A percentile compares a stretch with the other conserved stretches of the same genome.
phyloP scores from a whole-genome alignment of 2,797 vertebrate genomes.

The Tangara arthus region DNA sequence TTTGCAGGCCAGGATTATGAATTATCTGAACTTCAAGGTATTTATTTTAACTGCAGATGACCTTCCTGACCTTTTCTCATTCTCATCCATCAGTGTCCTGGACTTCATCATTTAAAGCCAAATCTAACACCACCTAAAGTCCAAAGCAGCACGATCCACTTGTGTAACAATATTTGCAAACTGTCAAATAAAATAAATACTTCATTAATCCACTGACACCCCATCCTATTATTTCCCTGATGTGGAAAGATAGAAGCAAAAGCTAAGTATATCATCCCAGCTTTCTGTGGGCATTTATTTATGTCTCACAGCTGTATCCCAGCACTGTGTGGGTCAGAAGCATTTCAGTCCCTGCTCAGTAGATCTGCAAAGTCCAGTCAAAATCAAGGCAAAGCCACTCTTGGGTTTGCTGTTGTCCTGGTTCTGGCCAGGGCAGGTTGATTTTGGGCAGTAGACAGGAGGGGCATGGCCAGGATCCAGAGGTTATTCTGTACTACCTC shows the following conservation, averaged over 20 bases:
- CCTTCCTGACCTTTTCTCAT: slow-evolving; percentile 57
- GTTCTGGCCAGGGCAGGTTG: neutral
- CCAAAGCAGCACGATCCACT: neutral
- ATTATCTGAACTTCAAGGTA: slow-evolving; percentile 69
- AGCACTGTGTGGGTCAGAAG: neutral
- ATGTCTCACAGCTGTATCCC: neutral
- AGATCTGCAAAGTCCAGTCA: neutral
- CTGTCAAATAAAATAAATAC: slow-evolving; percentile 56
- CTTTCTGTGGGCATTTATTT: slow-evolving; percentile 39
- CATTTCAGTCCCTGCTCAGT: slow-evolving; percentile 1
- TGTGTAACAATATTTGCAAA: neutral
- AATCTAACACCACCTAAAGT: neutral
- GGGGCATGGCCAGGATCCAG: neutral
- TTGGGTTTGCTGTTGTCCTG: neutral
- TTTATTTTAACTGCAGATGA: slow-evolving; percentile 61
- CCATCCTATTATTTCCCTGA: slow-evolving; percentile 47
- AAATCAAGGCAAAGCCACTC: neutral
- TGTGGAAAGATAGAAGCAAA: slow-evolving; percentile 42
- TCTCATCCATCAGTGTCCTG: slow-evolving; percentile 38
- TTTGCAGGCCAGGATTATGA: slow-evolving; percentile 1
- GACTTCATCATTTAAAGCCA: slow-evolving; percentile 64
- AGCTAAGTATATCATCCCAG: neutral
- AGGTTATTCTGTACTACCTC: neutral
- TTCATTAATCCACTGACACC: slow-evolving; percentile 54
- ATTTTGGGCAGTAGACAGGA: neutral